Conservation (phyloP, 1,140 invertebrate species). For the Meloidogyne floridensis region DNA sequence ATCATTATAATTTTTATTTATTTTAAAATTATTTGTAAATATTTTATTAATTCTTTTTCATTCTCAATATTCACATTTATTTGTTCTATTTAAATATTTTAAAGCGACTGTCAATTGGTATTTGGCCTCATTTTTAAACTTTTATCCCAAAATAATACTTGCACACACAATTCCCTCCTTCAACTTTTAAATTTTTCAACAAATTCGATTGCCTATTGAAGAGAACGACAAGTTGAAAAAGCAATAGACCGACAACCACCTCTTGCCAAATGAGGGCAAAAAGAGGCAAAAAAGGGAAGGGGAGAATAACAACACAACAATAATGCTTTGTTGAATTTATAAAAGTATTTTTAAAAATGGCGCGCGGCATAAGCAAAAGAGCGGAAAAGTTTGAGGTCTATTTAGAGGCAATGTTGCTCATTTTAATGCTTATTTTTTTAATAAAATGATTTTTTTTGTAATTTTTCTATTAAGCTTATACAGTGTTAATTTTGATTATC, state of each 20-base stretch:
- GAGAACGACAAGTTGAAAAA: neutral
- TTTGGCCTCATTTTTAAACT: no score
- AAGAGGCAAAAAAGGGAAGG: neutral
- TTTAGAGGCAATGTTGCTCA: neutral
- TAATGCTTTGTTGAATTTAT: neutral
- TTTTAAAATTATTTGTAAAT: no score
- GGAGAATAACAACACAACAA: neutral
- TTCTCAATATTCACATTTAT: no score
- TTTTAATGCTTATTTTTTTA: no score
- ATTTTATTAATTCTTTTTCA: no score
- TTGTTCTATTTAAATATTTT: no score
- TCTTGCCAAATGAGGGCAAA: neutral
- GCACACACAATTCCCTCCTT: neutral
- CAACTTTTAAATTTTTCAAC: neutral
- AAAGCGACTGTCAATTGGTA: no score
- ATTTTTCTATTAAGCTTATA: no score
- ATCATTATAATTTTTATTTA: no score
- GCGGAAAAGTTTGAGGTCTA: neutral
- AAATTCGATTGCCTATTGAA: slow-evolving; percentile 7
- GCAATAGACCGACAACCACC: neutral
- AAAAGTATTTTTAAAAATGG: neutral
- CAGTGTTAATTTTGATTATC: no score
- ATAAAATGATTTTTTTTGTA: no score
- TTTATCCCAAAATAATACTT: neutral
- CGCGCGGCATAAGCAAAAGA: neutral